A percentile compares a stretch with the other conserved stretches of the same genome.
Evolutionary conservation across 2,888 invertebrate genomes (phyloP).

Genomic region (Heliconius cydno): DNA sequence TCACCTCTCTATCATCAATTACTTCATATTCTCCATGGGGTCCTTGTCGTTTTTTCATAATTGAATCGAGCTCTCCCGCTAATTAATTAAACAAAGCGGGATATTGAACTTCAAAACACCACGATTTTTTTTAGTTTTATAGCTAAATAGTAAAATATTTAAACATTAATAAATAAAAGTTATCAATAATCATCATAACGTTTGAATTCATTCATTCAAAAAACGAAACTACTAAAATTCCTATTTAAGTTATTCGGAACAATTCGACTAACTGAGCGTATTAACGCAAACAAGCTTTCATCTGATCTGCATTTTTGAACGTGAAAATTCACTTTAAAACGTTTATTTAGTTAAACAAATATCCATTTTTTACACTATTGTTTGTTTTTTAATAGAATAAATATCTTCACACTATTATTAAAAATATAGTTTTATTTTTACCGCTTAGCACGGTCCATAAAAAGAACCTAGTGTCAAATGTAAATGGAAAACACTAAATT

Average conservation of each 20-base stretch:
- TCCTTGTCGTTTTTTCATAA: too few relatives aligned
- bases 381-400: background rate
- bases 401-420: background rate
- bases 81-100: too few relatives aligned
- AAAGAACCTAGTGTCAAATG: background rate
- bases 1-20: too few relatives aligned
- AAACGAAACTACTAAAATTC: background rate
- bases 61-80: too few relatives aligned
- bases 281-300: slow-evolving; percentile 11
- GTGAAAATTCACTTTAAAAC: slow-evolving; percentile 1
- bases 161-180: too few relatives aligned
- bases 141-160: too few relatives aligned
- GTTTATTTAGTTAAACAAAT: slow-evolving; percentile 7
- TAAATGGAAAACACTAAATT: background rate
- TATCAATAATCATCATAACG: too few relatives aligned
- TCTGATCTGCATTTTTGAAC: slow-evolving; percentile 11
- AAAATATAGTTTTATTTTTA: background rate
- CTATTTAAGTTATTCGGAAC: background rate
- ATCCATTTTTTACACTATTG: slow-evolving; percentile 7
- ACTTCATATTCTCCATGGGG: too few relatives aligned
- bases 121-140: too few relatives aligned
- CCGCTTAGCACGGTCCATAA: background rate
- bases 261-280: background rate
- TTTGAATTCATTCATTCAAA: too few relatives aligned
- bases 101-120: too few relatives aligned